Conservation (phyloP, 1,140 invertebrate species). For the Eriosoma lanigerum region DNA sequence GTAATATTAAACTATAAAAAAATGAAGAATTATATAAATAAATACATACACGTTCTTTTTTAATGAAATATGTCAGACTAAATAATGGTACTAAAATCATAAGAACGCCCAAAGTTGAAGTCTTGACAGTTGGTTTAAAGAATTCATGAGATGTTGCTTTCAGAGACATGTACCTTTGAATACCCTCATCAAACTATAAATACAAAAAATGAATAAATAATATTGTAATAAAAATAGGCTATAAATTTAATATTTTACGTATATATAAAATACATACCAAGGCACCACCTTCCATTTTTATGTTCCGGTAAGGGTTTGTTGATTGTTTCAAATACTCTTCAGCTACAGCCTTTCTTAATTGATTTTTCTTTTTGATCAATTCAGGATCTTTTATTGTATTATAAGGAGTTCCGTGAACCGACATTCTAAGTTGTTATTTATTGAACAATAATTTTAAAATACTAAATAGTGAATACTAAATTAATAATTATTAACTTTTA, state of each 20-base stretch:
- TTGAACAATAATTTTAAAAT: no score
- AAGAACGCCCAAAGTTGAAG: constrained; percentile 1
- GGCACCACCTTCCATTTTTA: constrained; percentile 42
- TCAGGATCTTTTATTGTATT: constrained; percentile 21
- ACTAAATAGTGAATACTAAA: no score
- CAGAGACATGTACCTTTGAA: constrained; percentile 36
- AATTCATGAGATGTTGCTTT: constrained; percentile 38
- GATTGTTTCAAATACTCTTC: constrained; percentile 9
- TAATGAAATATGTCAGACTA: constrained; percentile 22
- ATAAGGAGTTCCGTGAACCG: constrained; percentile 7
- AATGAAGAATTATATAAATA: background rate
- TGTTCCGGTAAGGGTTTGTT: constrained; percentile 25
- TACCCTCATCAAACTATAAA: constrained; percentile 41
- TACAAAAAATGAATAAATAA: background rate
- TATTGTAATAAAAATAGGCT: background rate
- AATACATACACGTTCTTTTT: constrained; percentile 44
- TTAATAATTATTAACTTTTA: no score
- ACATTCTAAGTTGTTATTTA: background rate
- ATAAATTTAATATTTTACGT: background rate
- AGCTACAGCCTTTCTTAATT: constrained; percentile 8
- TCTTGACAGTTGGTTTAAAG: constrained; percentile 31
- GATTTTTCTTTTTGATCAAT: constrained; percentile 43
- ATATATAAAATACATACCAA: constrained; percentile 44
- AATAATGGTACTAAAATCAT: background rate
- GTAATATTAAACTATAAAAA: background rate